Evolutionary conservation across 1,140 invertebrate genomes (phyloP).

Genomic region (Leptinotarsa defecta): DNA sequence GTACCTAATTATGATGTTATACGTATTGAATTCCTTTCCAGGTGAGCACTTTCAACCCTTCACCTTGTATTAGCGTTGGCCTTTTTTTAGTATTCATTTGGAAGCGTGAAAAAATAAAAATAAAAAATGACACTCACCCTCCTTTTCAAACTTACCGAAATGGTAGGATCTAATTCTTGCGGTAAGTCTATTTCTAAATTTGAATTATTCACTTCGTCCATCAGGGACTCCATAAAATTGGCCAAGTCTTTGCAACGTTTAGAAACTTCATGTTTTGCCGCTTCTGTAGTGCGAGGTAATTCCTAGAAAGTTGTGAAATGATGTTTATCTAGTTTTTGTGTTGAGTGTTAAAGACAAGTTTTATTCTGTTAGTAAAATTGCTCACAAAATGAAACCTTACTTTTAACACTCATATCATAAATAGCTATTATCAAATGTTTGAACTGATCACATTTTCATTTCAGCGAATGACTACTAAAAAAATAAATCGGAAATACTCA

Average conservation of each 20-base stretch:
- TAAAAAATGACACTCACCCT: constrained; percentile 34
- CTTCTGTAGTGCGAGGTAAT: constrained; percentile 62
- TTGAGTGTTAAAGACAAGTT: no score
- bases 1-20: no score
- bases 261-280: constrained; percentile 65
- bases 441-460: no score
- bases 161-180: constrained; percentile 60
- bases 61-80: neutral
- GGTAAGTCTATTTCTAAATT: constrained; percentile 63
- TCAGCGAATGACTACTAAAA: no score
- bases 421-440: no score
- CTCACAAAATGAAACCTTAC: no score
- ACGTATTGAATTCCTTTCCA: no score
- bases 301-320: constrained; percentile 51
- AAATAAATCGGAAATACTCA: constrained; percentile 48
- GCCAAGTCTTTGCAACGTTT: constrained; percentile 74
- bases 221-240: constrained; percentile 74
- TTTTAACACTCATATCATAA: no score
- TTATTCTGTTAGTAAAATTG: no score
- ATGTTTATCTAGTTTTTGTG: no score
- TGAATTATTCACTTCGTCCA: constrained; percentile 65
- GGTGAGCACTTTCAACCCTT: neutral
- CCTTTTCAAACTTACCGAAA: constrained; percentile 60
- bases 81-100: no score
- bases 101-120: constrained; percentile 23